Evolutionary conservation across 1,140 invertebrate genomes (phyloP), one percentile per base, ranked within the genome.

Genomic region (Aphelinus certus): DNA sequence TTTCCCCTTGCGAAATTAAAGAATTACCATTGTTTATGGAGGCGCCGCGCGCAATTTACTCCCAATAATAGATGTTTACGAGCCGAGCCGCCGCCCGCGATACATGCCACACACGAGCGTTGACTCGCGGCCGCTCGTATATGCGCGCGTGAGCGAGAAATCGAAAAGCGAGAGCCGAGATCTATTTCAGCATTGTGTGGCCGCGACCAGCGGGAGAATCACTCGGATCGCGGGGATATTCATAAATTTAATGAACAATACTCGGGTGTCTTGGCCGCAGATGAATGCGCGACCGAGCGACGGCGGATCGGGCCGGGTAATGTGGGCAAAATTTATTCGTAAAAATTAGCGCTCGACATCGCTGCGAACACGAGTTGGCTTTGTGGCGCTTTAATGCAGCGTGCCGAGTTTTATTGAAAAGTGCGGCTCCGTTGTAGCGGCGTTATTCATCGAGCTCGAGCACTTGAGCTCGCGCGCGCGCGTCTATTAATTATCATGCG

Each of bases 41-140:
- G n/a, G 64, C 49, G n/a, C 9, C 64, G 0, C 47, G 55, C 46
- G 72, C 73, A 67, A 72, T 67, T 71, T 67, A 72, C 75, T 56
- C 62, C 67, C 75, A 57, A 71, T 76, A 76, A 68, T 62, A 71
- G 69, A 76, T 76, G 75, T 76, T 76, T 76, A 76, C 75, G 75
- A 76, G 75, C 10, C 9, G 42, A 4, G 26, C 26, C 26, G 26
- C 26, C 26, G 26, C 26, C 26, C 0, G 26, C 26, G 26, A 26
- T 26, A 26, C 26, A 26, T 26, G 26, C 26, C 26, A 26, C 26
- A 26, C 26, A 26, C 26, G 0, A 26, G 26, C 58, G 7, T 60
- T 58, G 62, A 53, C 60, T 46, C 56, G 61, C 1, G 53, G 26
- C 7, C 61, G 63, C 71, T 46, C 62, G 43, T 47, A 62, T 10